A percentile compares a stretch with the other conserved stretches of the same genome.
These are phyloP conservation scores for Coracias cyanogaster DNA, from an alignment of 2,797 vertebrate genomes.

Conservation along the genomic window DNA sequence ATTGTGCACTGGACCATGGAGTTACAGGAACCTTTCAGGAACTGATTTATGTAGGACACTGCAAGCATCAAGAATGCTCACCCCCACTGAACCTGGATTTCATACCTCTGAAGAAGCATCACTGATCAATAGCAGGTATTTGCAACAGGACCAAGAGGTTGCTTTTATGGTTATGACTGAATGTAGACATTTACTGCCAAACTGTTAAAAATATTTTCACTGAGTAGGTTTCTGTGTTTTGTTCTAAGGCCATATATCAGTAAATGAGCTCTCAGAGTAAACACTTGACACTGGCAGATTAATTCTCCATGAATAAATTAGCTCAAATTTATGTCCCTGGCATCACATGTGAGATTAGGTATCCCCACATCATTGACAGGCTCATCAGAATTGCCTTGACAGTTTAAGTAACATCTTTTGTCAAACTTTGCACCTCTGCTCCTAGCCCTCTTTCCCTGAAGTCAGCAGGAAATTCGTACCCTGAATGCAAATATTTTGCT, in stretches of 20 bases:
- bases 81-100: not conserved
- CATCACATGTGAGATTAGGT: not conserved
- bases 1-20: not conserved
- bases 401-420: conserved; percentile 38
- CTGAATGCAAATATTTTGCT: not conserved
- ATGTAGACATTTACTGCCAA: not conserved
- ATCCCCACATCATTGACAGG: not conserved
- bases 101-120: not conserved
- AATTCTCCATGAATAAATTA: conserved; percentile 50
- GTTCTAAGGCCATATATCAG: not conserved
- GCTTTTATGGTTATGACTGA: not conserved
- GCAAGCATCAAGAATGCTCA: not conserved
- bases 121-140: not conserved
- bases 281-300: not conserved
- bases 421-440: conserved; percentile 4
- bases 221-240: conserved; percentile 13
- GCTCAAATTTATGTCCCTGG: not conserved
- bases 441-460: not conserved
- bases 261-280: conserved; percentile 9
- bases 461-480: conserved; percentile 4
- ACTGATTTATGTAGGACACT: not conserved
- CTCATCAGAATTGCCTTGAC: conserved; percentile 12
- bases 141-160: not conserved
- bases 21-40: not conserved
- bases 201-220: conserved; percentile 13